Evolutionary conservation across 2,888 invertebrate genomes (phyloP), one percentile per base, ranked within the genome.

Genomic region (Cheilosia pagana): DNA sequence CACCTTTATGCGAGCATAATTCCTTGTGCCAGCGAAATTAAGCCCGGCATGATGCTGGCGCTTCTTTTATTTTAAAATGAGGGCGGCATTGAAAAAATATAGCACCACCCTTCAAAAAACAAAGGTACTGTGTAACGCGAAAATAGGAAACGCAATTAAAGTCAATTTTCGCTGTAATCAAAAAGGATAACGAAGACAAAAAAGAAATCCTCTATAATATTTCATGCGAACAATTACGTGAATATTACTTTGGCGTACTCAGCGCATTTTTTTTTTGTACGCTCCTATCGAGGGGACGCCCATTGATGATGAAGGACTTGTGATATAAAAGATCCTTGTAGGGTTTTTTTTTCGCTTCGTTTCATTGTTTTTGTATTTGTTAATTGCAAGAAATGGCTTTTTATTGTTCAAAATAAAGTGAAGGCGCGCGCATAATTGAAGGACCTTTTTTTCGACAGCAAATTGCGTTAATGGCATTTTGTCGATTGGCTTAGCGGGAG

Each of bases 91-190:
- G 10, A 10, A 45, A 68, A 55, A 19, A 45, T 7, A 1, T 55
- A 28, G 53, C 2, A 21, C 45, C 16, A 6, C 59, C 39, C 16
- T 21, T 8, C 39, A 0, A 19, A 25, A 53, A 41, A 43, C 19
- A 68, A 57, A 53, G 43, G 62, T 31, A 43, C 43, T 43, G 39
- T 41, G 21, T 39, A 21, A 6, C 45, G 60, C 35, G 41, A 52
- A 74, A 74, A 60, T 60, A 35, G 45, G 77, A 52, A 77, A 77
- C 62, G 77, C 68, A 81, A 81, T 81, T 81, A 81, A 81, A 75
- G 67, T 68, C 74, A 74, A 75, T 81, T 81, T 81, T 35, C 68
- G 52, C 55, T 57, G 68, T 68, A 74, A 70, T 75, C 68, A 75
- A 57, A 81, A 70, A 50, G 68, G 68, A 75, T 60, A 62, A 81